Base-by-base conservation (phyloP, 2,888 invertebrate genomes). In the Leucoptera coffeella region DNA sequence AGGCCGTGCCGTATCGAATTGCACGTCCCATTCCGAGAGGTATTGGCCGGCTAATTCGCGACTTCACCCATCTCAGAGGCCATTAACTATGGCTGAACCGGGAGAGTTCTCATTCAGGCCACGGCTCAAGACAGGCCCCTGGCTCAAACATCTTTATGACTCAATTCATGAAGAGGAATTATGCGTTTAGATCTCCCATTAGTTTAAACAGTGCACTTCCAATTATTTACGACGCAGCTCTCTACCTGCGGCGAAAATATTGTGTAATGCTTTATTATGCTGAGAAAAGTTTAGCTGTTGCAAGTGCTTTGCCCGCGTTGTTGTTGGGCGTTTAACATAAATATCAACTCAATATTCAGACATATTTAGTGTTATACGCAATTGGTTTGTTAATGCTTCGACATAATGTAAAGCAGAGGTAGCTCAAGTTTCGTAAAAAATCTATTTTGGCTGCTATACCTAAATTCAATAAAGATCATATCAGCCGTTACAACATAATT, bases 151-250 rank as follows among this genome's bases (percentile, higher is more conserved):
- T 48, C 49, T 55, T 58, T 60, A 61, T 58, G 47, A 44, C 54
- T 59, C 53, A 55, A 60, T 59, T 51, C 43, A 35, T 37, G 43
- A 46, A 53, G 45, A 50, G 50, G 47, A 53, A 51, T 49, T 53
- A 56, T 56, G 47, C 40, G 42, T 47, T 50, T 45, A 43, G 48
- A 53, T 57, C 44, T 41, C 33, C 42, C 48, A 59, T 61, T 57
- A 59, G 55, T 48, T 50, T 48, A 50, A 57, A 56, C 50, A 55
- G 50, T 50, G 42, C 46, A 45, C 52, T 52, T 59, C 53, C 49
- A 53, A 59, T 59, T 58, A 60, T 61, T 59, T 53, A 59, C 48
- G 47, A 52, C 40, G 36, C 39, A 40, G 38, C 41, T 37, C 36
- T 41, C 40, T n/a, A 49, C 47, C 45, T 43, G 43, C 47, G 40